Percentiles rank a stretch among this genome's conserved stretches.
Evolutionary conservation across 2,797 vertebrate species (phyloP).

Genomic region (Paguma larvata): DNA sequence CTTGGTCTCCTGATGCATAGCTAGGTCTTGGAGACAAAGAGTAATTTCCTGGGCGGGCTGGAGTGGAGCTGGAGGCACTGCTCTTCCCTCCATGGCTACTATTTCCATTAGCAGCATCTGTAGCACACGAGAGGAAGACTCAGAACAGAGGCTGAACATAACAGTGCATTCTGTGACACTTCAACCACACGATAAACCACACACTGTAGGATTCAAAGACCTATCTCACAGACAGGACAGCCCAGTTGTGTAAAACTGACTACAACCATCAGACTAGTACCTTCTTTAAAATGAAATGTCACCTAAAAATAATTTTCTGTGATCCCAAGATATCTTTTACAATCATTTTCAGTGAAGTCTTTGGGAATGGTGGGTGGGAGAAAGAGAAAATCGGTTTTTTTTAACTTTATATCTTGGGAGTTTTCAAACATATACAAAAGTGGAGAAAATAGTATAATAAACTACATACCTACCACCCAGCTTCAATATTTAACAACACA

Average conservation of each 20-base stretch:
- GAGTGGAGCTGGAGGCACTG: constrained; percentile 90
- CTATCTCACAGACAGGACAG: not conserved
- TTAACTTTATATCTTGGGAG: constrained; percentile 1
- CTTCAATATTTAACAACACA: not conserved
- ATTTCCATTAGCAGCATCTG: constrained; percentile 91
- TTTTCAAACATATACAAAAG: constrained; percentile 44
- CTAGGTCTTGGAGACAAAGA: constrained; percentile 89
- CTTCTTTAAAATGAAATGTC: not conserved
- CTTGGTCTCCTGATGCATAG: constrained; percentile 92
- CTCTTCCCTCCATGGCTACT: constrained; percentile 89
- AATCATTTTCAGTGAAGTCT: constrained; percentile 27
- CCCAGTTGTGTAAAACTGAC: not conserved
- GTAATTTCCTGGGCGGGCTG: constrained; percentile 90
- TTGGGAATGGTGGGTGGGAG: not conserved
- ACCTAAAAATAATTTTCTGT: constrained; percentile 43
- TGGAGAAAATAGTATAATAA: not conserved
- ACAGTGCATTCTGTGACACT: not conserved
- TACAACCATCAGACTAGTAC: not conserved
- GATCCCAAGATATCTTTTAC: constrained; percentile 4
- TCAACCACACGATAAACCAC: not conserved
- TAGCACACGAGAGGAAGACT: constrained; percentile 89
- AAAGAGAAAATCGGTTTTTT: not conserved
- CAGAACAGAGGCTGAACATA: not conserved
- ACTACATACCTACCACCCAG: not conserved
- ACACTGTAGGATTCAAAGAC: not conserved